phyloP scores from a whole-genome alignment of 2,888 invertebrate species.

The Biston stratarius region DNA sequence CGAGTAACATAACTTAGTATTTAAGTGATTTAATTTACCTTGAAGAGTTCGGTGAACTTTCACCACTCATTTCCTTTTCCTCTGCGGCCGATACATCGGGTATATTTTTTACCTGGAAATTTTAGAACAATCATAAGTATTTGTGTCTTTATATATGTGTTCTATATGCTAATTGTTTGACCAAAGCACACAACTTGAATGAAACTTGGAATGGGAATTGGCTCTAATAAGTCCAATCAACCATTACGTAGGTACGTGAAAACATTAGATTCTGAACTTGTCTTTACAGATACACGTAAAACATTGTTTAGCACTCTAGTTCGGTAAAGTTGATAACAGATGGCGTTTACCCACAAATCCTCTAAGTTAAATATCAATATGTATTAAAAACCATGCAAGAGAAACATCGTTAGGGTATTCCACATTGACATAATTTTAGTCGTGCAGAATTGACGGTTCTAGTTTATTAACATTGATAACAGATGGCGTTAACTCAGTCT shows the following conservation, averaged over 20 bases:
- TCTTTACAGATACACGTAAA: neutral
- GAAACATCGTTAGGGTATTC: slow-evolving; percentile 97
- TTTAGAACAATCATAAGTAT: neutral
- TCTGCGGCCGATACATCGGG: slow-evolving; percentile 91
- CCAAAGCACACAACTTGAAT: no score
- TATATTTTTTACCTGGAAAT: slow-evolving; percentile 87
- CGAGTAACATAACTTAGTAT: no score
- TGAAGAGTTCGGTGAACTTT: slow-evolving; percentile 77
- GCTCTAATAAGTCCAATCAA: no score
- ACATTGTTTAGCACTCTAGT: neutral
- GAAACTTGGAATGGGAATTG: no score
- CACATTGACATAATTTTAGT: no score
- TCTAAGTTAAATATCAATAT: no score
- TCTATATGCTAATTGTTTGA: neutral
- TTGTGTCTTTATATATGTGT: neutral
- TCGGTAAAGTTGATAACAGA: neutral
- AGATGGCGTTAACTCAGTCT: slow-evolving; percentile 85
- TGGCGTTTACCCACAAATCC: slow-evolving; percentile 89
- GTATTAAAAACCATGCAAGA: no score
- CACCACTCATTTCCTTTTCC: slow-evolving; percentile 85
- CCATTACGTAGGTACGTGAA: no score
- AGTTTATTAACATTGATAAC: neutral
- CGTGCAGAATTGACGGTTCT: slow-evolving; percentile 73
- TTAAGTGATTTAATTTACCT: slow-evolving; percentile 56
- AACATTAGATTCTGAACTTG: no score